Conservation (phyloP, 2,113 vertebrate species). For the Indicator maculatus region DNA sequence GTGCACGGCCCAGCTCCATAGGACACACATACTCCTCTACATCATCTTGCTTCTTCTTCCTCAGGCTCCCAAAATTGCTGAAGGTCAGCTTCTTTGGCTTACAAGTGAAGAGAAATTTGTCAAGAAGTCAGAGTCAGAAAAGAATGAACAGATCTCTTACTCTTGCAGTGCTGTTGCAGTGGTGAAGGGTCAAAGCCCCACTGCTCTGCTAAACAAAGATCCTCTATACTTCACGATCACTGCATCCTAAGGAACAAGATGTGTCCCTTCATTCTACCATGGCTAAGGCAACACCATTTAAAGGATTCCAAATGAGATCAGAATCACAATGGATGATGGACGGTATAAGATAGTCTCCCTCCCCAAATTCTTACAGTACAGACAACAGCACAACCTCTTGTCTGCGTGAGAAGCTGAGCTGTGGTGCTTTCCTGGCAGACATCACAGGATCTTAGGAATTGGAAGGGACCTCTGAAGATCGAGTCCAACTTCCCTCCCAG, state of each 20-base stretch:
- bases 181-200: background rate
- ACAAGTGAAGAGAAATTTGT: slow-evolving; percentile 20
- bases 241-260: background rate
- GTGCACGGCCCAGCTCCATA: slow-evolving; percentile 91
- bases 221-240: background rate
- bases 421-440: background rate
- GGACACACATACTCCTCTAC: slow-evolving; percentile 95
- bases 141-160: background rate
- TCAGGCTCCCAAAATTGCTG: slow-evolving; percentile 89
- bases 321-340: background rate
- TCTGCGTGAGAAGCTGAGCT: background rate
- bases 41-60: slow-evolving; percentile 94
- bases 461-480: too few species aligned
- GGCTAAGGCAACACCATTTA: background rate
- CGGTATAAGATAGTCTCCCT: background rate
- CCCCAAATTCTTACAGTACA: background rate
- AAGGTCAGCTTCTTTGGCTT: slow-evolving; percentile 94
- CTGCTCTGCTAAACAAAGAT: background rate
- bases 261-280: background rate
- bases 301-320: background rate
- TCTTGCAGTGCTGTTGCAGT: background rate
- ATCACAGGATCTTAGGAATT: background rate
- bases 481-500: too few species aligned
- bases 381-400: background rate
- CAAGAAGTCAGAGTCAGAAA: background rate